Evolutionary conservation across 2,888 invertebrate genomes (phyloP).

Genomic region (Cerceris rybyensis): DNA sequence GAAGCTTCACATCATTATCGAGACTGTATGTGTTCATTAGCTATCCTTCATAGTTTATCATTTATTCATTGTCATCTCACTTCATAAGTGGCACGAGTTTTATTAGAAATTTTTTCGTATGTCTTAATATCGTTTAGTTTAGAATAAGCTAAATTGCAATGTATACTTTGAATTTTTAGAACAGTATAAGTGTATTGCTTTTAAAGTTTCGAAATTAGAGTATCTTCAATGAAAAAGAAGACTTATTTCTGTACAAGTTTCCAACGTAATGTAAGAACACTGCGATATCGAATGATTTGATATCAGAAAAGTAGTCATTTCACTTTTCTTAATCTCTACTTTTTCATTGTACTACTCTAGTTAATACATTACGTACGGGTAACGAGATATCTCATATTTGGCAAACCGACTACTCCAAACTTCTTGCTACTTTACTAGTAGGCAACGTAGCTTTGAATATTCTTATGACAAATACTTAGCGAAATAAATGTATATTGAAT

Average conservation of each 20-base stretch:
- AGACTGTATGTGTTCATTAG: slow-evolving; percentile 38
- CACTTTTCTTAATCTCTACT: no score
- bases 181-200: background rate
- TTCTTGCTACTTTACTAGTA: no score
- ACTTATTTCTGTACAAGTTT: slow-evolving; percentile 34
- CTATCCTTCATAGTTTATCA: background rate
- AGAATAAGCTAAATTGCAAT: slow-evolving; percentile 6
- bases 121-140: slow-evolving; percentile 18
- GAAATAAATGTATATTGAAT: no score
- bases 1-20: slow-evolving; percentile 14
- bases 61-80: slow-evolving; percentile 38
- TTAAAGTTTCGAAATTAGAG: slow-evolving; percentile 3
- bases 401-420: no score
- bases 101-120: slow-evolving; percentile 5
- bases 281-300: slow-evolving; percentile 31
- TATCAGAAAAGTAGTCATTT: no score
- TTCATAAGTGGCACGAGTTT: slow-evolving; percentile 42
- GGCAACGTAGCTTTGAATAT: no score
- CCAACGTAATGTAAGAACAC: slow-evolving; percentile 41
- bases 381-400: no score
- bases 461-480: no score
- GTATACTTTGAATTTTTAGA: slow-evolving; percentile 5
- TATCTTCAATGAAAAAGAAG: slow-evolving; percentile 5
- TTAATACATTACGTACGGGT: no score
- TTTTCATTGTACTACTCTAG: no score